Evolutionary conservation across 2,113 vertebrate genomes (phyloP).

Genomic region (Oreotrochilus melanogaster): DNA sequence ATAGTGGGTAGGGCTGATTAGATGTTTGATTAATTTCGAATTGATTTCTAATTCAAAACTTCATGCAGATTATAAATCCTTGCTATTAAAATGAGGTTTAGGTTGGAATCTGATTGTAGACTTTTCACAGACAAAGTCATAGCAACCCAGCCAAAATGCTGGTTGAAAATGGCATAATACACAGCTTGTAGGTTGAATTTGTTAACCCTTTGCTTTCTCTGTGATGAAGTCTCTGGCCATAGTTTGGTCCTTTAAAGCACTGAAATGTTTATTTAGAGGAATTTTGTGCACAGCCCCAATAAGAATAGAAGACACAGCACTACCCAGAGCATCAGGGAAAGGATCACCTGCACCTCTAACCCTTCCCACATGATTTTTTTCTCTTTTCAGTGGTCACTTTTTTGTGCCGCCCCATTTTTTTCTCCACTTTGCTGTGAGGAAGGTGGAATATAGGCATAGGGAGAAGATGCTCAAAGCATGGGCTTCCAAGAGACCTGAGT

Average conservation of each 20-base stretch:
- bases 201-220: slow-evolving; percentile 50
- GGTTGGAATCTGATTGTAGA: neutral
- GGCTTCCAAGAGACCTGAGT: neutral
- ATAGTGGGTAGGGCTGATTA: slow-evolving; percentile 19
- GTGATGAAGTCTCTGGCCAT: neutral
- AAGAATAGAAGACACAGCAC: neutral
- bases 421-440: fast-evolving
- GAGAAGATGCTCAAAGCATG: neutral
- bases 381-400: fast-evolving
- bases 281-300: neutral
- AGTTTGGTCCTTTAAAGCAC: neutral
- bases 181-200: neutral
- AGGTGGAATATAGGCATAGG: neutral
- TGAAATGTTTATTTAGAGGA: neutral
- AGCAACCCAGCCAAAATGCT: neutral
- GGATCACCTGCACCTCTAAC: neutral
- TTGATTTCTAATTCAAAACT: slow-evolving; percentile 66
- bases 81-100: neutral
- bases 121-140: neutral
- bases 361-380: fast-evolving
- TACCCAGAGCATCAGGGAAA: neutral
- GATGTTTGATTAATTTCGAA: slow-evolving; percentile 51
- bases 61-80: slow-evolving; percentile 23
- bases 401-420: neutral
- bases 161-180: neutral